Evolutionary conservation across 2,797 vertebrate species (phyloP).

Genomic region (Crax fasciolata): DNA sequence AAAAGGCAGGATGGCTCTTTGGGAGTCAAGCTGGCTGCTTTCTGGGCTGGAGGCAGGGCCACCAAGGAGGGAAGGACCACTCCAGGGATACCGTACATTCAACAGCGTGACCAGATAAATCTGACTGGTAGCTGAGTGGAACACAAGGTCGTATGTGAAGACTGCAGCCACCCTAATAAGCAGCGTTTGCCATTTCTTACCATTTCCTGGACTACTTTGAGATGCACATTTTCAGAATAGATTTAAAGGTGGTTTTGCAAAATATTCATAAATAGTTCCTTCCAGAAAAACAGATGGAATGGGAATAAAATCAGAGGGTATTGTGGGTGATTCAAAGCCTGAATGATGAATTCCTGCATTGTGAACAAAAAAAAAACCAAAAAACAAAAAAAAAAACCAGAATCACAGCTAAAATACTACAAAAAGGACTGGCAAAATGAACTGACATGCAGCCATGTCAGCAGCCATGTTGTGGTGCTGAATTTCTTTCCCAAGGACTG

Average conservation of each 20-base stretch:
- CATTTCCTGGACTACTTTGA: not conserved
- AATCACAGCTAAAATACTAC: not conserved
- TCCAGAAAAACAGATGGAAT: not conserved
- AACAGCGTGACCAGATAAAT: not conserved
- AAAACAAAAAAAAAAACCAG: not conserved
- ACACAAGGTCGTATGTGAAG: not conserved
- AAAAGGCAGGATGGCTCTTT: not conserved
- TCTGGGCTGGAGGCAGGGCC: not conserved
- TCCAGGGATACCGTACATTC: not conserved
- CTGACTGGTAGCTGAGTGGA: not conserved
- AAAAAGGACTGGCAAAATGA: not conserved
- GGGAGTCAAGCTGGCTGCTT: not conserved
- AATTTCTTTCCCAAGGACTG: not conserved
- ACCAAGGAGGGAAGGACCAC: not conserved
- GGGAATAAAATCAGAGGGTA: not conserved
- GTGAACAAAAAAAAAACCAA: too few relatives aligned
- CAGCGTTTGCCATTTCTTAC: not conserved
- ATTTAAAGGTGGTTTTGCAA: not conserved
- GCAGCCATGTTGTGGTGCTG: not conserved
- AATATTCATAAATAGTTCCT: not conserved
- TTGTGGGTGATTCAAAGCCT: not conserved
- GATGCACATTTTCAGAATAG: not conserved
- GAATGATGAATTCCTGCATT: not conserved
- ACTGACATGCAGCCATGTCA: not conserved
- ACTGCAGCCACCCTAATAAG: not conserved